These are phyloP conservation scores for Megatriorchis doriae DNA, from an alignment of 2,113 vertebrate genomes.

Conservation along the genomic window DNA sequence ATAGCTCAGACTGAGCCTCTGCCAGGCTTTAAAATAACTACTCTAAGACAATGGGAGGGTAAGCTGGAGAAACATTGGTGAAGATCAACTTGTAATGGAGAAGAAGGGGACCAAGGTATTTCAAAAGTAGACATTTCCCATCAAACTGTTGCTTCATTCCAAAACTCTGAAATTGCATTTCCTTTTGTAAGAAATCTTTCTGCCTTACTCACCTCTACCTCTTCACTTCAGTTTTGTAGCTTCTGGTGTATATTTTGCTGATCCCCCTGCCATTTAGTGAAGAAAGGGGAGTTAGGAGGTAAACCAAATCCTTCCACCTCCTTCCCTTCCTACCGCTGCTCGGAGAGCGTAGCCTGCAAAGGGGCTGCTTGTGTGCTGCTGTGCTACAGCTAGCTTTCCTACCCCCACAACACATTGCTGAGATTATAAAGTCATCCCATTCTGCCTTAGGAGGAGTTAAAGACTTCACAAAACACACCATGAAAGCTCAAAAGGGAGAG, in stretches of 20 bases:
- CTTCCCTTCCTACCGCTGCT: neutral
- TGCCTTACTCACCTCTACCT: neutral
- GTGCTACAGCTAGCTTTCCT: neutral
- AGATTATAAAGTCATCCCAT: neutral
- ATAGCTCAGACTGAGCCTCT: neutral
- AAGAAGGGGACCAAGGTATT: neutral
- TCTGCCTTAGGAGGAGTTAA: neutral
- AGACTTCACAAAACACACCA: neutral
- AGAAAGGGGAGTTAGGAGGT: neutral
- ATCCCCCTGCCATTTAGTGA: neutral
- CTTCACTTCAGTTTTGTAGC: neutral
- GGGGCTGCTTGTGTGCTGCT: neutral
- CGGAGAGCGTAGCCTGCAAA: neutral
- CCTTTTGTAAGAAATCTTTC: neutral
- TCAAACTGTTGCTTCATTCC: neutral
- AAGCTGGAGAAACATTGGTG: neutral
- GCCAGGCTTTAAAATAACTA: neutral
- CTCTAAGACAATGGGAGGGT: neutral
- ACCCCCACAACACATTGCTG: fast-evolving
- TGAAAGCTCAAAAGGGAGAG: neutral
- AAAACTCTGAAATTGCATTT: neutral
- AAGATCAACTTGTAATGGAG: neutral
- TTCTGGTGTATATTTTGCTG: neutral
- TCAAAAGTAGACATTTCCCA: neutral
- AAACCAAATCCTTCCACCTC: neutral